These are phyloP conservation scores for Troides aeacus DNA, from an alignment of 2,888 invertebrate species.

Conservation along the genomic window DNA sequence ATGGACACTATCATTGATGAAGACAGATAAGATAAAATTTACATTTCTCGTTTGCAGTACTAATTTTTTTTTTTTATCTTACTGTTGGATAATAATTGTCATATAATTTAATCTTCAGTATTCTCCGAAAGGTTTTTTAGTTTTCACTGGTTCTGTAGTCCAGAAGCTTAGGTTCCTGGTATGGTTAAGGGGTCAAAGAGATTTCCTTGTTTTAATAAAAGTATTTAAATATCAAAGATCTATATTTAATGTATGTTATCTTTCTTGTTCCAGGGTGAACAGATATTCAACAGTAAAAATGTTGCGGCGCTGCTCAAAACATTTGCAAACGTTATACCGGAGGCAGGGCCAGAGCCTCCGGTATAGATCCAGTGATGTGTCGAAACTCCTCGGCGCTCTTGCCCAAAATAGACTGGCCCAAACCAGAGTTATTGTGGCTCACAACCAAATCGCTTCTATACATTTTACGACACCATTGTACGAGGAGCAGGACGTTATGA, in stretches of 20 bases:
- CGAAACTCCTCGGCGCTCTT: conserved; percentile 55
- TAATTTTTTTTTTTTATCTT: background rate
- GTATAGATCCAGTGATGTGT: conserved; percentile 60
- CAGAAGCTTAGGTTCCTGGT: too few relatives aligned
- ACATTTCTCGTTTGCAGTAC: background rate
- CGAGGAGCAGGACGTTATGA: conserved; percentile 84
- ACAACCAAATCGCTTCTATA: conserved; percentile 62
- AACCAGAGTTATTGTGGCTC: conserved; percentile 50
- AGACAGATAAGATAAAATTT: background rate
- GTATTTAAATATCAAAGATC: background rate
- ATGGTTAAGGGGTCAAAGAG: too few relatives aligned
- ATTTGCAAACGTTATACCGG: conserved; percentile 71
- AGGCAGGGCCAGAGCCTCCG: conserved; percentile 68
- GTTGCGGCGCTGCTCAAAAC: conserved; percentile 75
- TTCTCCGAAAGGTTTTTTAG: too few relatives aligned
- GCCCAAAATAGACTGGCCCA: conserved; percentile 44
- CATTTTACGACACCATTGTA: conserved; percentile 63
- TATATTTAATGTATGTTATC: background rate
- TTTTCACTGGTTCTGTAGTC: too few relatives aligned
- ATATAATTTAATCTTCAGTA: too few relatives aligned
- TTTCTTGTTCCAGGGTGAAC: conserved; percentile 51
- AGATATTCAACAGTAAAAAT: conserved; percentile 45
- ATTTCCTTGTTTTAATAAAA: background rate
- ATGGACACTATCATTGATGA: background rate
- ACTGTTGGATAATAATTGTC: background rate